phyloP scores from a whole-genome alignment of 1,140 invertebrate genomes.

The Conus betulinus region DNA sequence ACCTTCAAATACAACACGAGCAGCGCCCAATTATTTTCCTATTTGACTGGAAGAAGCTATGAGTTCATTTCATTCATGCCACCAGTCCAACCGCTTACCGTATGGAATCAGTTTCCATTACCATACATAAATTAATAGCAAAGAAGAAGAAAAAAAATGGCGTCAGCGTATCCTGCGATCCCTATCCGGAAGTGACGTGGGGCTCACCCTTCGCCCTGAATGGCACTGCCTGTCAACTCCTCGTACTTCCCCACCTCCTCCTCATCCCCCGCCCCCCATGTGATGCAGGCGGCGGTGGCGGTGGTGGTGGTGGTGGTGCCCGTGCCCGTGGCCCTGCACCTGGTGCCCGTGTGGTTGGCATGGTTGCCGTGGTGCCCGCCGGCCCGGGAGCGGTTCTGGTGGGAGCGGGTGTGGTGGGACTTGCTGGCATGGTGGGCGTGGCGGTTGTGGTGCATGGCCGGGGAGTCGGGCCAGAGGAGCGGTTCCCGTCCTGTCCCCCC shows the following conservation, averaged over 20 bases:
- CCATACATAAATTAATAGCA: too few species aligned
- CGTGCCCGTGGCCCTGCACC: conserved; percentile 27
- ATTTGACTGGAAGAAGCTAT: too few species aligned
- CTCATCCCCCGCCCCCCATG: not conserved
- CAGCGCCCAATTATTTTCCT: too few species aligned
- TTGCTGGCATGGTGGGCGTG: conserved; percentile 48
- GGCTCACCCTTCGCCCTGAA: conserved; percentile 48
- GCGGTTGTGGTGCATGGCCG: conserved; percentile 43
- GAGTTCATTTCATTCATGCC: too few species aligned
- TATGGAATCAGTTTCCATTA: too few species aligned
- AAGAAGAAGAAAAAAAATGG: too few species aligned
- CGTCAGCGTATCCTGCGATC: too few species aligned
- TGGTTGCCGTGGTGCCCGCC: not conserved
- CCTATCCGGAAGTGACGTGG: not conserved
- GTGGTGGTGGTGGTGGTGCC: conserved; percentile 41
- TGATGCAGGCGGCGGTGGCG: conserved; percentile 23
- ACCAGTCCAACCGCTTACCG: too few species aligned
- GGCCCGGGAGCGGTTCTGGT: conserved; percentile 26
- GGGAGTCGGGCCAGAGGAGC: not conserved
- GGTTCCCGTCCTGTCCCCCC: not conserved
- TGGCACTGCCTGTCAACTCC: conserved; percentile 46
- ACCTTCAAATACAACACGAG: too few species aligned
- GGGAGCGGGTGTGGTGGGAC: conserved; percentile 48
- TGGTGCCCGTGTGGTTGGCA: conserved; percentile 22
- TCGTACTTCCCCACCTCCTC: conserved; percentile 44